Conservation (phyloP, 2,888 invertebrate genomes). For the Pachliopta kotzebuea region DNA sequence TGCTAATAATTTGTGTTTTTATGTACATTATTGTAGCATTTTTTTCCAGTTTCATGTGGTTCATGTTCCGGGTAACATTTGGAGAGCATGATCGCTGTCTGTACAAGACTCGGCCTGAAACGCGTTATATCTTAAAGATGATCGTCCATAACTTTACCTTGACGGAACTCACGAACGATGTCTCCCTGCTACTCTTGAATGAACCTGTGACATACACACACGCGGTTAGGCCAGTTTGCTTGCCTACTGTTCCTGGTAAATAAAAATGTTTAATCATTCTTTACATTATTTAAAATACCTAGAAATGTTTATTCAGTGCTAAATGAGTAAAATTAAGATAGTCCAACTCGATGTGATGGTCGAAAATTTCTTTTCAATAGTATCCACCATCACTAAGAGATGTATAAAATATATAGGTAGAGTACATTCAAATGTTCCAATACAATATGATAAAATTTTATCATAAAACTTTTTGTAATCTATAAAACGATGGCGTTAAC, state of each 20-base stretch:
- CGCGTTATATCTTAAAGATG: slow-evolving; percentile 86
- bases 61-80: slow-evolving; percentile 92
- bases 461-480: neutral
- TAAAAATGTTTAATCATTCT: neutral
- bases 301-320: too few species aligned
- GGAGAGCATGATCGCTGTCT: slow-evolving; percentile 92
- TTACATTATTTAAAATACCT: too few species aligned
- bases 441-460: slow-evolving; percentile 6
- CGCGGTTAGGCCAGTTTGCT: slow-evolving; percentile 89
- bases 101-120: slow-evolving; percentile 83
- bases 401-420: neutral
- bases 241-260: slow-evolving; percentile 82
- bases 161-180: slow-evolving; percentile 91
- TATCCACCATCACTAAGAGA: neutral
- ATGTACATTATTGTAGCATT: neutral
- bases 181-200: slow-evolving; percentile 88
- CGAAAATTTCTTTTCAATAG: too few species aligned
- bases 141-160: slow-evolving; percentile 89
- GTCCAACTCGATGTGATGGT: too few species aligned
- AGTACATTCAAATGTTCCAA: neutral
- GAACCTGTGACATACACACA: slow-evolving; percentile 88
- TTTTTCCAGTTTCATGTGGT: slow-evolving; percentile 89
- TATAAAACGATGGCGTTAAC: slow-evolving; percentile 6
- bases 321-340: too few species aligned
- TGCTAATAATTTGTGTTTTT: neutral